These are phyloP conservation scores for Labeo catla DNA, from an alignment of 2,113 vertebrate genomes.

Conservation along the genomic window DNA sequence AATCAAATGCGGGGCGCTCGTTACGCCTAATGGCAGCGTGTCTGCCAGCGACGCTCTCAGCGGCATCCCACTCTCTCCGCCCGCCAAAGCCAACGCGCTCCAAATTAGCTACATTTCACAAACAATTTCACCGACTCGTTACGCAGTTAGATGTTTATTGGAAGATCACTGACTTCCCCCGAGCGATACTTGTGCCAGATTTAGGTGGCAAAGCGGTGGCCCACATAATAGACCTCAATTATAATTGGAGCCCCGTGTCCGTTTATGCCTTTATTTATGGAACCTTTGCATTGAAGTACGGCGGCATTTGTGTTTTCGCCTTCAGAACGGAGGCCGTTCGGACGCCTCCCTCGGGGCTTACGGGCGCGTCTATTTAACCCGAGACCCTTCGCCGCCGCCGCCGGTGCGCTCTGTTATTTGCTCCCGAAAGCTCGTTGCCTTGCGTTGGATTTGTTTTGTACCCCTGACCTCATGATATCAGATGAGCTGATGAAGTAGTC, in stretches of 20 bases:
- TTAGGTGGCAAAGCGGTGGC: constrained; percentile 65
- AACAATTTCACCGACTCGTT: constrained; percentile 77
- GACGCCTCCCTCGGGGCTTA: constrained; percentile 7
- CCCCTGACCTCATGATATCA: background rate
- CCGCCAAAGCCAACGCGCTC: constrained; percentile 63
- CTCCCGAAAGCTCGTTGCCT: background rate
- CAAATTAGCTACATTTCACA: constrained; percentile 78
- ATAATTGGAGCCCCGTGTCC: constrained; percentile 53
- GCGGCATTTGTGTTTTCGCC: constrained; percentile 37
- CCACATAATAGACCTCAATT: constrained; percentile 70
- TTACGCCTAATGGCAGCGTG: constrained; percentile 72
- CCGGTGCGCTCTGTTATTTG: background rate
- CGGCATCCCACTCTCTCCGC: constrained; percentile 55
- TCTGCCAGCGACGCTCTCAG: constrained; percentile 70
- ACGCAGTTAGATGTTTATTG: constrained; percentile 76
- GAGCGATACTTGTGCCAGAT: constrained; percentile 62
- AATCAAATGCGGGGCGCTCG: constrained; percentile 72
- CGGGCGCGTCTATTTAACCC: constrained; percentile 52
- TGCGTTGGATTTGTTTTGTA: background rate
- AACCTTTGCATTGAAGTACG: constrained; percentile 45
- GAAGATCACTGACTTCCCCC: constrained; percentile 68
- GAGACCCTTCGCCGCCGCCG: constrained; percentile 20
- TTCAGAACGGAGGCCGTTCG: background rate
- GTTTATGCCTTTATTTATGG: constrained; percentile 51
- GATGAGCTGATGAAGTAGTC: background rate